Base-by-base conservation (phyloP, 2,113 vertebrate species). In the Prietella phreatophila region DNA sequence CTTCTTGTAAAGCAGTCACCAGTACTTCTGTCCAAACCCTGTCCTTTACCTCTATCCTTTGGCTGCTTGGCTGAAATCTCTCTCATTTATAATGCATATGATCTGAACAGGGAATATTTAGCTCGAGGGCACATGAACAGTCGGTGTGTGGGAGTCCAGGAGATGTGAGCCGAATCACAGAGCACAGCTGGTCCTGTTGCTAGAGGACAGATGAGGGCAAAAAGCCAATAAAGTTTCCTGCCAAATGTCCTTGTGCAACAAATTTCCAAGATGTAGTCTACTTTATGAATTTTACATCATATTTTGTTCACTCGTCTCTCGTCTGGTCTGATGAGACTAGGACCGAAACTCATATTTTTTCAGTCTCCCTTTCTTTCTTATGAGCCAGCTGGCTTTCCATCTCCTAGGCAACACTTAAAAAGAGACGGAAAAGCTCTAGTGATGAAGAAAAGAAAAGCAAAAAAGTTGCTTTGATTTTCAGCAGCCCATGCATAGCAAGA, bases 151-250 rank as follows among this genome's bases (percentile, higher is more conserved):
- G 60, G 65, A 82, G 91, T 93, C 90, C 93, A 89, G 90, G 90
- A 93, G 92, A 91, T 93, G 92, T 93, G 93, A 93, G 93, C 92
- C 94, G 93, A 96, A 95, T 94, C 93, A 95, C 91, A 89, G 88
- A 90, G 84, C 92, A 91, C 90, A 94, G 93, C 93, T 91, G 92
- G 93, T 93, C 90, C 82, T 92, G 88, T 90, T 90, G 85, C 91
- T 78, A 65, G 84, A 60, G 85, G 87, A 90, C 88, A 75, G 82
- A 58, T 91, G 93, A 93, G 93, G 93, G 91, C 90, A 93, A 79
- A 87, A 83, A 91, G 87, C 88, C 91, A 94, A 93, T 93, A 93
- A 93, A 93, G 90, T 86, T 83, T 89, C 88, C 73, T 87, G 79
- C 87, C 84, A 92, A 94, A 93, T 93, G 90, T 90, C 92, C 92